Base-by-base conservation (phyloP, 2,113 vertebrate genomes). In the Tetrax tetrax region DNA sequence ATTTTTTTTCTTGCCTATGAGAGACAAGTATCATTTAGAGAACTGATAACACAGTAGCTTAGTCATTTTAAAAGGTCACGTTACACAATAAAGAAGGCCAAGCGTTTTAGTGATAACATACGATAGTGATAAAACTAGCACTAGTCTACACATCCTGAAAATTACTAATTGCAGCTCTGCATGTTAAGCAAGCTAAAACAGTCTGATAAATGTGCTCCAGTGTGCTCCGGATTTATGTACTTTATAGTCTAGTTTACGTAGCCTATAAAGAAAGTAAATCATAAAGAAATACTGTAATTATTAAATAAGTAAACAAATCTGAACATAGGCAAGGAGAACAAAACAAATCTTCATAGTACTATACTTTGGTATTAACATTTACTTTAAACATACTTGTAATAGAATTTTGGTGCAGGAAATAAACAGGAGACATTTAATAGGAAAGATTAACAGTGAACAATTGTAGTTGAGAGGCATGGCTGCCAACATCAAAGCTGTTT, bases 1-100 rank as follows among this genome's bases (percentile, higher is more conserved):
- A 38, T 79, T 79, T 93, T 64, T 64, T 79, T 89, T 87, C 70
- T 87, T 76, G 84, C 89, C 57, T 72, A 45, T 54, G 68, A 63
- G 84, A 91, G n/a, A 83, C 59, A 65, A 83, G 57, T 56, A 75
- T 85, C 21, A 76, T 91, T 94, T 93, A 63, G 61, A 91, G n/a
- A 84, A 91, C 3, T 93, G 63, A 79, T 71, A 96, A 89, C 54
- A 70, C 51, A 90, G 96, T 16, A 59, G 29, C 63, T 90, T 31
- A 91, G 72, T 60, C 43, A 90, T 80, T 94, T 95, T 90, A 88
- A 91, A 93, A 93, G 96, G 68, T 90, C 88, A 72, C 20, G 37
- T 85, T 90, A 86, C 23, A 81, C 50, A 88, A 94, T 74, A 94
- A 61, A 87, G 74, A 53, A 74, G 68, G 76, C 64, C 64, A 94